These are phyloP conservation scores for Lepidocyrtoides sp. DNA, from an alignment of 2,888 invertebrate species.

Conservation along the genomic window DNA sequence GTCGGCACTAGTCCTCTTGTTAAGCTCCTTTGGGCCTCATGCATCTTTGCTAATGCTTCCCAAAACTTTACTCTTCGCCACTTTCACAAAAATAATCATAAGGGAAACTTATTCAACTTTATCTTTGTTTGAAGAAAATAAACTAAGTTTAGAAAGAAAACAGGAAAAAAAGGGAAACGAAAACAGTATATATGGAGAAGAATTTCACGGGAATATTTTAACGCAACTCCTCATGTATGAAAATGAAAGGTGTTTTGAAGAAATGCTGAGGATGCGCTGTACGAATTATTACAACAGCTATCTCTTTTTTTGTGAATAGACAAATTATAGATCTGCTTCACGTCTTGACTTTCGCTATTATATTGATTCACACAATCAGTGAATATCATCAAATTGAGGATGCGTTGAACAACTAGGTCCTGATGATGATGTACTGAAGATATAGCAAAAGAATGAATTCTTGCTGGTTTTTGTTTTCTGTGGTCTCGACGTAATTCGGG, in stretches of 20 bases:
- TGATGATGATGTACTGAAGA: too few species aligned
- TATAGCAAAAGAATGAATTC: too few species aligned
- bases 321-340: not conserved
- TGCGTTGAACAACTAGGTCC: not conserved
- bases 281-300: too few species aligned
- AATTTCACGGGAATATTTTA: constrained; percentile 13
- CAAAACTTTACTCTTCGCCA: constrained; percentile 67
- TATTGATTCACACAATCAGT: not conserved
- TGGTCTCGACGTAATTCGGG: not conserved
- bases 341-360: not conserved
- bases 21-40: constrained; percentile 74
- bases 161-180: too few species aligned
- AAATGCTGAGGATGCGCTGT: not conserved
- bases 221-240: too few species aligned
- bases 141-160: constrained; percentile 3
- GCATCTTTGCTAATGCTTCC: constrained; percentile 76
- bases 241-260: constrained; percentile 2
- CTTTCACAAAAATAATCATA: constrained; percentile 71
- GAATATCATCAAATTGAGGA: not conserved
- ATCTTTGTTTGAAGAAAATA: constrained; percentile 42
- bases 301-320: not conserved
- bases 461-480: not conserved
- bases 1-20: constrained; percentile 56
- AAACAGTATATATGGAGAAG: constrained; percentile 12
- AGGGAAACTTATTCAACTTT: constrained; percentile 63